A percentile compares a stretch with the other conserved stretches of the same genome.
Conservation (phyloP, 2,888 invertebrate species). For the Chorisops tibialis region DNA sequence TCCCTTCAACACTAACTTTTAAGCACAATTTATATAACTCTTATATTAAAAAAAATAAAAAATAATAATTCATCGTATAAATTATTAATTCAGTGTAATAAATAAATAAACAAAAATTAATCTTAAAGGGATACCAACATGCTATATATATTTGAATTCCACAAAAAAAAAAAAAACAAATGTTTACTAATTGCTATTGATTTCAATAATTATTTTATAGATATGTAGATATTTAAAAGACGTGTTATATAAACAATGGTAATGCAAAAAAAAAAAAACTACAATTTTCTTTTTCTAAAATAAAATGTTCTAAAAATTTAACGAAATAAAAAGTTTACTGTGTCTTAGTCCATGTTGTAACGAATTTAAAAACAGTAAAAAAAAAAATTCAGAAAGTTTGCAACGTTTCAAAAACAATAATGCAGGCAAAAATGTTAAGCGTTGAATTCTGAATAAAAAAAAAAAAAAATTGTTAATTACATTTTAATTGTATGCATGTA, state of each 20-base stretch:
- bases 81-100: not conserved
- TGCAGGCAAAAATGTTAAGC: constrained; percentile 4
- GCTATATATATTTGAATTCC: not conserved
- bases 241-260: constrained; percentile 2
- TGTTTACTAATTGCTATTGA: constrained; percentile 3
- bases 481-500: constrained; percentile 13
- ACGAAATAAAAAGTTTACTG: constrained; percentile 42
- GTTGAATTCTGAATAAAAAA: not conserved
- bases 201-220: constrained; percentile 17
- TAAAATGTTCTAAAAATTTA: constrained; percentile 29
- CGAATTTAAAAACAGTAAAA: constrained; percentile 45
- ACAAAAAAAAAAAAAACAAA: not conserved
- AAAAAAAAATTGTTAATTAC: constrained; percentile 23
- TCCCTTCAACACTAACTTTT: not conserved
- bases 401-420: constrained; percentile 31
- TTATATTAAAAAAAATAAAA: too few species aligned
- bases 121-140: not conserved
- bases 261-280: constrained; percentile 29
- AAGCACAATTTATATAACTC: constrained; percentile 1
- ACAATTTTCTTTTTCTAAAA: constrained; percentile 27
- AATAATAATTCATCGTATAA: not conserved
- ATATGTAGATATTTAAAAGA: constrained; percentile 7
- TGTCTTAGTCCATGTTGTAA: constrained; percentile 54
- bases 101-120: not conserved
- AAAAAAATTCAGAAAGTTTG: constrained; percentile 26